Conservation (phyloP, 2,888 invertebrate species). For the Rhagium mordax region DNA sequence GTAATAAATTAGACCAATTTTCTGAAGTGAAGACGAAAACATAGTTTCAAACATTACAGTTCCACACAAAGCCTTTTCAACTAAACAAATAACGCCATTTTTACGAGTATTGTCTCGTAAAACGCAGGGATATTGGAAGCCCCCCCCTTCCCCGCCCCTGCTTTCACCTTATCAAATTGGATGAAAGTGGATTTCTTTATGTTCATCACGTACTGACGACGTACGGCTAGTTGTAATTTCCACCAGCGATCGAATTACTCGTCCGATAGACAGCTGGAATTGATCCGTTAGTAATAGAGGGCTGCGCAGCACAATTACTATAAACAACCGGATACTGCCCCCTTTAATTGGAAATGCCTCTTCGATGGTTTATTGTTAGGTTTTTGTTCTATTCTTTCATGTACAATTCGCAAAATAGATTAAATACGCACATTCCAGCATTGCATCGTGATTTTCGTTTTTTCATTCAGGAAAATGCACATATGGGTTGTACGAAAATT, state of each 20-base stretch:
- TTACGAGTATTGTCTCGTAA: too few relatives aligned
- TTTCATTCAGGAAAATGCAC: too few relatives aligned
- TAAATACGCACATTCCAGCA: neutral
- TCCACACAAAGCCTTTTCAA: too few relatives aligned
- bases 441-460: neutral
- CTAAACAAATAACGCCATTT: too few relatives aligned
- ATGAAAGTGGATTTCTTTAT: constrained; percentile 17
- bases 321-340: constrained; percentile 6
- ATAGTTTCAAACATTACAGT: too few relatives aligned
- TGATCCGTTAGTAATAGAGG: constrained; percentile 19
- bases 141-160: neutral
- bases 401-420: neutral
- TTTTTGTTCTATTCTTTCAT: neutral
- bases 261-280: constrained; percentile 24
- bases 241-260: constrained; percentile 23
- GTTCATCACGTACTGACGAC: constrained; percentile 19
- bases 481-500: too few relatives aligned
- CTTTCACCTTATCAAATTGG: neutral
- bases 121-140: neutral
- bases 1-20: too few relatives aligned
- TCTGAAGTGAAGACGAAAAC: too few relatives aligned
- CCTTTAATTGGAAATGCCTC: constrained; percentile 13
- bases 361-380: neutral
- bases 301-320: constrained; percentile 15
- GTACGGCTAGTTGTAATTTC: constrained; percentile 17